Percentiles rank a stretch among this genome's conserved stretches.
These are phyloP conservation scores for Beris chalybata DNA, from an alignment of 2,888 invertebrate species.

Conservation along the genomic window DNA sequence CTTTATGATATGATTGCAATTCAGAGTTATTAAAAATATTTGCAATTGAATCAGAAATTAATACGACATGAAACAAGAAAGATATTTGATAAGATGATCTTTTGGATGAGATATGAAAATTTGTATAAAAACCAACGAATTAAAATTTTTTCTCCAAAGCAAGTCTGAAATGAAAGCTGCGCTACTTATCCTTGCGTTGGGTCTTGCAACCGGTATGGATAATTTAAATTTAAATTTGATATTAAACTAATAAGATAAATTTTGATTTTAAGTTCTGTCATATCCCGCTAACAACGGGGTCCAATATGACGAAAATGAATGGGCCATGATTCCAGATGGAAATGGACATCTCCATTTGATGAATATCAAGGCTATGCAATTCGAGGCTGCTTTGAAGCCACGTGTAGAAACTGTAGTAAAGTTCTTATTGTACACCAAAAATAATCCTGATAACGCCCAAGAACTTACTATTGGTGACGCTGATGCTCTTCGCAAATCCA, in stretches of 20 bases:
- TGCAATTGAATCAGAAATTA: too few relatives aligned
- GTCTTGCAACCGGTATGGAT: conserved; percentile 14
- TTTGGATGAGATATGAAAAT: not conserved
- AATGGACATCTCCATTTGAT: conserved; percentile 15
- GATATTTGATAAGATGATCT: too few relatives aligned
- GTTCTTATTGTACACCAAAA: conserved; percentile 16
- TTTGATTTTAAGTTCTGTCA: conserved; percentile 1
- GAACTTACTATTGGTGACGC: conserved; percentile 4
- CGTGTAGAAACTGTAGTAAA: conserved; percentile 15
- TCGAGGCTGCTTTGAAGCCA: not conserved
- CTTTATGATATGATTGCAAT: too few relatives aligned
- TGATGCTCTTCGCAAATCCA: conserved; percentile 3
- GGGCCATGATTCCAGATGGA: conserved; percentile 25
- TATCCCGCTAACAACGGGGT: not conserved
- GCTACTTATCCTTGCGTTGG: conserved; percentile 2
- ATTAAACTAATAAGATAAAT: not conserved
- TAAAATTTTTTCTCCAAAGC: too few relatives aligned
- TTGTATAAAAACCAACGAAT: conserved; percentile 2
- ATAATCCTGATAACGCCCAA: conserved; percentile 18
- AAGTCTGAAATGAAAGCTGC: conserved; percentile 18
- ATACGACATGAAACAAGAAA: too few relatives aligned
- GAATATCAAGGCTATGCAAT: not conserved
- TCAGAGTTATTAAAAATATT: too few relatives aligned
- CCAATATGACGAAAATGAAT: conserved; percentile 13
- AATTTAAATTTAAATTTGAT: not conserved